These are phyloP conservation scores for Galleria mellonella DNA, from an alignment of 1,140 invertebrate species.

Conservation along the genomic window DNA sequence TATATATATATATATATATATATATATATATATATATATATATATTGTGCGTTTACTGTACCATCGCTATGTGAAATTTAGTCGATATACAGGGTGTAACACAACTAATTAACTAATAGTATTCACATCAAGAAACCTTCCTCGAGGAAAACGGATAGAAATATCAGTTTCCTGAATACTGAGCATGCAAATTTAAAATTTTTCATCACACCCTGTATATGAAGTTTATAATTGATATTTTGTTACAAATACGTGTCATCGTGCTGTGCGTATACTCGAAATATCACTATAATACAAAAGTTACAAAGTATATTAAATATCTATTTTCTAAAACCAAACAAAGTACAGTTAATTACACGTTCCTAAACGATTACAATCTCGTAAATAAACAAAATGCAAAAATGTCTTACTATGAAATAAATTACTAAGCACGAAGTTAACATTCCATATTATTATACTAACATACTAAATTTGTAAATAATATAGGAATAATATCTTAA, in stretches of 20 bases:
- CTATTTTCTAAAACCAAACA: conserved; percentile 20
- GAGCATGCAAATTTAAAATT: too few species aligned
- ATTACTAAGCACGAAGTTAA: conserved; percentile 44
- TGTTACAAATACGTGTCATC: conserved; percentile 1
- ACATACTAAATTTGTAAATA: conserved; percentile 50
- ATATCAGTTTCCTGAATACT: too few species aligned
- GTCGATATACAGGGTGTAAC: not conserved
- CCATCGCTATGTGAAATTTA: not conserved
- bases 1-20: conserved; percentile 15
- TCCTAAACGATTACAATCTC: conserved; percentile 41
- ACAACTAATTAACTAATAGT: too few species aligned
- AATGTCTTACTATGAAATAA: conserved; percentile 53
- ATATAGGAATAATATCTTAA: conserved; percentile 57
- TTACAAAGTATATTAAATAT: conserved; percentile 32
- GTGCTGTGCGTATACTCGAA: conserved; percentile 13
- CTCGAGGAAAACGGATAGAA: too few species aligned
- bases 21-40: conserved; percentile 13
- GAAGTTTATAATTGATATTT: not conserved
- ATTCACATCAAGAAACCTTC: too few species aligned
- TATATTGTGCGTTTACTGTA: conserved; percentile 15
- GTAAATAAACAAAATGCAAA: conserved; percentile 60
- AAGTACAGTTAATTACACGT: conserved; percentile 31
- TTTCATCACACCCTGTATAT: too few species aligned
- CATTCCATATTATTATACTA: conserved; percentile 29
- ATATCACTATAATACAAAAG: conserved; percentile 12